Base-by-base conservation (phyloP, 2,113 vertebrate species). In the Thunnus thynnus region DNA sequence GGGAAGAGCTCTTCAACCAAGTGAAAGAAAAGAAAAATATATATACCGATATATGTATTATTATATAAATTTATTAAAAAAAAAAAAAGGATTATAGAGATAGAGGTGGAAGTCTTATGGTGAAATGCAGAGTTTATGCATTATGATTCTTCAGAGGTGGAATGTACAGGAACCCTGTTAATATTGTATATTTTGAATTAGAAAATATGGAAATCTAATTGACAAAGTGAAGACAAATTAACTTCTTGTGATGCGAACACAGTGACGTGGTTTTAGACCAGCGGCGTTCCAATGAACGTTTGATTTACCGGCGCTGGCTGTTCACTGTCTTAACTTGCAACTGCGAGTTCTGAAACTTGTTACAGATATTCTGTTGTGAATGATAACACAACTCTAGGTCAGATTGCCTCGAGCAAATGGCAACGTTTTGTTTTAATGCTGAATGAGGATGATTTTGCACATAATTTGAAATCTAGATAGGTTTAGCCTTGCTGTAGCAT, bases 151-250 rank as follows among this genome's bases (percentile, higher is more conserved):
- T 72, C 88, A 65, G 82, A 82, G 61, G 92, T 93, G 94, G 95
- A 96, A 92, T 94, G 94, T 96, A 94, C 91, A 94, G 92, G 69
- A 89, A 88, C 82, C 93, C 84, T 97, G 96, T 98, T 96, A 95
- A 99, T 98, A 98, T 96, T 98, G 97, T 98, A 98, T 92, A 98
- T 97, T 93, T 96, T 95, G 93, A 89, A 94, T 95, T 95, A 95
- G 94, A 96, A 96, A 95, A 92, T 90, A 94, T 96, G 81, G 64
- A 83, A 88, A 86, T 87, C 69, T 76, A 78, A 87, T 79, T 17
- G 73, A 89, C 76, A 89, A 90, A 88, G 81, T 80, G 83, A 85
- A 88, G 55, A 72, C 48, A 85, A 85, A 64, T 71, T 16, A 87
- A 77, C 55, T 78, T 83, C 73, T 89, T 73, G 87, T 78, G 55